phyloP scores from a whole-genome alignment of 2,797 vertebrate species.

The Cryptoprocta ferox region DNA sequence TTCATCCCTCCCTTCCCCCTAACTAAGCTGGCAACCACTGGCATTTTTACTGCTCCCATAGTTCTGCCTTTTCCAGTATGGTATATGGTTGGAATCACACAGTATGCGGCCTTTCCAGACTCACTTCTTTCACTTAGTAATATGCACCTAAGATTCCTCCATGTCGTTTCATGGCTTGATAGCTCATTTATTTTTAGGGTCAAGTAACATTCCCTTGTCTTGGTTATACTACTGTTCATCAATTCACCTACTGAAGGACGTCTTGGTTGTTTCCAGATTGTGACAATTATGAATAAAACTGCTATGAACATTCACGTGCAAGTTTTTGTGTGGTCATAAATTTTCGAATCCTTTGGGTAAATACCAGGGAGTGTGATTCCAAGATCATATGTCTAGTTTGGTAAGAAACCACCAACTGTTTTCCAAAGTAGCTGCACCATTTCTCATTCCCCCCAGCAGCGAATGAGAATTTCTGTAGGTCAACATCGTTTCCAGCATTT shows the following conservation, averaged over 20 bases:
- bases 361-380: background rate
- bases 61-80: background rate
- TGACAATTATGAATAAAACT: background rate
- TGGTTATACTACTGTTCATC: background rate
- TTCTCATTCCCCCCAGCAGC: background rate
- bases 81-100: background rate
- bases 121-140: background rate
- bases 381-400: background rate
- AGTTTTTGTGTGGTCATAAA: background rate
- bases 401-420: background rate
- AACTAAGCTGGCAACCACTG: background rate
- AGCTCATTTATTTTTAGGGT: background rate
- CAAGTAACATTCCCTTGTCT: background rate
- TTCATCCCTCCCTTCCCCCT: background rate
- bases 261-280: background rate
- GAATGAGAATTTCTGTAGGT: background rate
- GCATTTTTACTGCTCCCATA: background rate
- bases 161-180: background rate
- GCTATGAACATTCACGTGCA: background rate
- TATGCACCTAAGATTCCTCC: background rate
- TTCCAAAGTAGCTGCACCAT: background rate
- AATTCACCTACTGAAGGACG: background rate
- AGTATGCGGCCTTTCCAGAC: background rate
- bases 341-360: background rate
- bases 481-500: background rate